Evolutionary conservation across 2,797 vertebrate species (phyloP), one percentile per base, ranked within the genome.

Genomic region (Coendou prehensilis): DNA sequence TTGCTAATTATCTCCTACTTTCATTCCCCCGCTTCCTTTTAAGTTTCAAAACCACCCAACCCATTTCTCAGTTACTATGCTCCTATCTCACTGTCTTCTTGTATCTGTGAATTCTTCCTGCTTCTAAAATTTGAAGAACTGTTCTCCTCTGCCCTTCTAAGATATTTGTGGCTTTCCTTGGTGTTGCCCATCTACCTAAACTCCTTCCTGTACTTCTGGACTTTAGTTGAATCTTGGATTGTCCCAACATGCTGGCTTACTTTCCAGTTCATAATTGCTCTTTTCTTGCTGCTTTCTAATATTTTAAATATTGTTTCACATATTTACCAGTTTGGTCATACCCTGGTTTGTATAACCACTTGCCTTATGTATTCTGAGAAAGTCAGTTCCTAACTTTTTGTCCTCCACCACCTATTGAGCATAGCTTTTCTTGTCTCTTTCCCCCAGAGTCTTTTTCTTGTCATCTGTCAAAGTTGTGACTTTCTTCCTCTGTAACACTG

Each of bases 11-110:
- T 83, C 30, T 20, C 4, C 37, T 83, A 52, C 14, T 84, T 95
- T 83, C 18, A 80, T 94, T 80, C 89, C 50, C 63, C 9, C 30
- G n/a, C 87, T 52, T 91, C 52, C 20, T 56, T 81, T 95, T 86
- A 80, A 87, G 14, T 80, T 87, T 95, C 87, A 96, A 95, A 95
- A 59, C 33, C 56, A 93, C n/a, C 52, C 50, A 33, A 81, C 2
- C 23, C 9, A 82, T 8, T 84, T 94, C 63, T 79, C 28, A 91
- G 57, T 88, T 84, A 37, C 18, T 50, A 91, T n/a, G 4, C 47
- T 85, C 73, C 85, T 28, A 56, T 4, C 17, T 75, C 79, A n/a
- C 26, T 92, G 22, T 22, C 45, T 91, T 73, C 52, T 85, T 67
- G 6, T 78, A n/a, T 47, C 7, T 75, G 3, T 73, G 54, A 47